Evolutionary conservation across 2,888 invertebrate species (phyloP).

Genomic region (Ochropleura leucogaster): DNA sequence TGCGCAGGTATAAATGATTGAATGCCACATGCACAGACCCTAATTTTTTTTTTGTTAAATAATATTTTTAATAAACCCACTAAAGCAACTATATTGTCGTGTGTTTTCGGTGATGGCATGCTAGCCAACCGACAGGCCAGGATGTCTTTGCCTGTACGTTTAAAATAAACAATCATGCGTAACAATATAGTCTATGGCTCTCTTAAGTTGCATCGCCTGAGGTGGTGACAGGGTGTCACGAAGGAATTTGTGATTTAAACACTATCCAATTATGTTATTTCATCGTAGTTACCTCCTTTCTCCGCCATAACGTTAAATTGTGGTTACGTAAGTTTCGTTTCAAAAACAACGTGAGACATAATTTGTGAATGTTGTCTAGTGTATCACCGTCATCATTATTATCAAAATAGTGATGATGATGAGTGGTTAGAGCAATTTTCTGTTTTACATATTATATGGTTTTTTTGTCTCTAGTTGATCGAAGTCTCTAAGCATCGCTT

Average conservation of each 20-base stretch:
- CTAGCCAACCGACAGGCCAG: background rate
- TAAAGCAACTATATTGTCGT: background rate
- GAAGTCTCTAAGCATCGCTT: background rate
- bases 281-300: slow-evolving; percentile 56
- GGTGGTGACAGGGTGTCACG: background rate
- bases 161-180: no score
- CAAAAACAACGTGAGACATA: slow-evolving; percentile 37
- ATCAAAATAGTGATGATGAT: slow-evolving; percentile 39
- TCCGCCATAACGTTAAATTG: slow-evolving; percentile 33
- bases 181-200: background rate
- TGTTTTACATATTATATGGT: slow-evolving; percentile 3
- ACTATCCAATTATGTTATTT: slow-evolving; percentile 43
- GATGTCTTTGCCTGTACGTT: no score
- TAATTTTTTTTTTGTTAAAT: no score
- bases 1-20: background rate
- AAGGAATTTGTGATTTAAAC: slow-evolving; percentile 52
- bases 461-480: background rate
- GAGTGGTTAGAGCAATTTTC: slow-evolving; percentile 25
- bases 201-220: background rate
- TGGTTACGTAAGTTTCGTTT: slow-evolving; percentile 46
- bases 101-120: background rate
- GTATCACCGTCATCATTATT: slow-evolving; percentile 38
- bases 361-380: slow-evolving; percentile 37
- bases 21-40: background rate
- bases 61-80: background rate